Base-by-base conservation (phyloP, 2,888 invertebrate species). In the Euclidia mi region DNA sequence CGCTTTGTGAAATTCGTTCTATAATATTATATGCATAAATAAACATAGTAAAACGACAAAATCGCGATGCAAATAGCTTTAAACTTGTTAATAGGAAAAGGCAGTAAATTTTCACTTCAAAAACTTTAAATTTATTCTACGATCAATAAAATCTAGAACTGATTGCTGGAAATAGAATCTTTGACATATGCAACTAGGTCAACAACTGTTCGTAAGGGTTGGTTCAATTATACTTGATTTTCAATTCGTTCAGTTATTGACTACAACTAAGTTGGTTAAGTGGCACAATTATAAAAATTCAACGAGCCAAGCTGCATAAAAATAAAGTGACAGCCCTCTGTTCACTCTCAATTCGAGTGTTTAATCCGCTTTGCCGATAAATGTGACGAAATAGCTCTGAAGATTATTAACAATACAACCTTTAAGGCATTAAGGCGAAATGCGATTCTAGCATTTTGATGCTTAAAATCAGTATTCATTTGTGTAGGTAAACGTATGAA, bases 251-350 rank as follows among this genome's bases (percentile, higher is more conserved):
- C 51, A 64, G 50, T 60, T 66, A 68, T 52, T 65, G 66, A 68
- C 67, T 69, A 78, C 71, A 75, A 78, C 71, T 76, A 84, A 84
- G 76, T 74, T 69, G 67, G 82, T 85, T 85, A 82, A 78, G 71
- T 68, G 56, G 62, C 57, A 72, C 67, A 65, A 64, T 76, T 81
- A 75, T 78, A 76, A 79, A 82, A 87, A 86, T 85, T 87, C 66
- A 53, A 60, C 56, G 76, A 82, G 81, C 84, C 66, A 86, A 89
- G 85, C 80, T 88, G 79, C 84, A 85, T 89, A 85, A 87, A 88
- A 84, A 88, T 83, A 57, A 85, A 83, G 76, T 76, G 81, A 79
- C 80, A 83, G 64, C 79, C 76, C 77, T 77, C 48, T 60, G 67
- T 63, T 62, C 52, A 40, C 63, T 49, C 52, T 67, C 29, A 68